Evolutionary conservation across 2,113 vertebrate genomes (phyloP), one percentile per base, ranked within the genome.

Genomic region (Cochlearius cochlearius): DNA sequence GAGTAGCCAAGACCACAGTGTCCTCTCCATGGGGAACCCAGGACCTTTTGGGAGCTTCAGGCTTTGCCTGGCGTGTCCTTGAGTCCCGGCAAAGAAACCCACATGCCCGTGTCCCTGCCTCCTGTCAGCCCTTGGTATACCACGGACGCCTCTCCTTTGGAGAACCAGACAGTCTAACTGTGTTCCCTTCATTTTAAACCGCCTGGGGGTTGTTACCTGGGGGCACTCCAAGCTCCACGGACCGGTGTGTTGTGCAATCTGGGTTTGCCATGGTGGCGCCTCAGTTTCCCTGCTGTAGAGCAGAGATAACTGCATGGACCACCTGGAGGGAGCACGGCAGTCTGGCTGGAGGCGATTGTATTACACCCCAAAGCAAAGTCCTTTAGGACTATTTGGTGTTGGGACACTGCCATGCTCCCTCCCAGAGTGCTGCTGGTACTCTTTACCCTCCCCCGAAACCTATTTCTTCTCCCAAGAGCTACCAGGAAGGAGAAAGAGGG

Each of bases 121-220:
- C 22, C 56, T 60, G 50, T 9, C 38, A 71, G 83, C 41, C n/a
- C 47, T 66, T 45, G 30, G 18, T 3, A 26, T 27, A 12, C 53
- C 49, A 4, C 0, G 0, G 60, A 32, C 1, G 1, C 14, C 30
- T 62, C 66, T 92, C 64, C 45, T 59, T 25, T 25, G 15, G n/a
- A 27, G 36, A 73, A 4, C 12, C 59, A 56, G 43, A 10, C 23
- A 16, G n/a, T 16, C 4, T 41, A 38, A 12, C 26, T 22, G 38
- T 17, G 34, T 21, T 76, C 4, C 34, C 50, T 36, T 18, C 8
- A 59, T 47, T 50, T 47, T 11, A 25, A 32, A 68, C 29, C 18
- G 29, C 1, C 34, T 29, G 38, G 27, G 45, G 20, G 22, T 14
- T 62, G 30, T 49, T n/a, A 8, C 21, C 63, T 39, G n/a, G 7